Percentiles rank a stretch among this genome's conserved stretches.
phyloP scores from a whole-genome alignment of 2,113 vertebrate species.

The Dromaius novaehollandiae region DNA sequence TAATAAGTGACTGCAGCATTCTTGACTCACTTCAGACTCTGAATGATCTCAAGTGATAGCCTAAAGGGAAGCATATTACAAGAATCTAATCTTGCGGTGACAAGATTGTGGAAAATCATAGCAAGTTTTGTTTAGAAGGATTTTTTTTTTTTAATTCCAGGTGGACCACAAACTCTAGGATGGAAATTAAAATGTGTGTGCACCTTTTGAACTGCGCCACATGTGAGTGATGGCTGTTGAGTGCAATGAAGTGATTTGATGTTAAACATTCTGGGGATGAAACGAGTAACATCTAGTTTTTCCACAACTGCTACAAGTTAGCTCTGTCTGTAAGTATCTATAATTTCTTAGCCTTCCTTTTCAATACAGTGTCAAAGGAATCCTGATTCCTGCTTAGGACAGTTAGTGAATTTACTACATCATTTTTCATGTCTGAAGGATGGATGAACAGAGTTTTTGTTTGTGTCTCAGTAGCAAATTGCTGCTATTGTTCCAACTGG shows the following conservation, averaged over 20 bases:
- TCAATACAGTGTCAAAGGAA: background rate
- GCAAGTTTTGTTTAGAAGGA: background rate
- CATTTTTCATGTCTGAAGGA: background rate
- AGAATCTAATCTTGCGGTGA: background rate
- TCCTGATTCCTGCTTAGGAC: background rate
- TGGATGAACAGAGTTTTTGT: background rate
- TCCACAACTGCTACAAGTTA: background rate
- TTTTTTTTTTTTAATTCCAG: background rate
- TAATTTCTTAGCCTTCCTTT: background rate
- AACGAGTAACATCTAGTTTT: background rate
- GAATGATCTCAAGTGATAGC: background rate
- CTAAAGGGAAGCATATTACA: background rate
- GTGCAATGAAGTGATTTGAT: background rate
- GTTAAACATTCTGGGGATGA: background rate
- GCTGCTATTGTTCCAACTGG: background rate
- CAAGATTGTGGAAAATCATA: background rate
- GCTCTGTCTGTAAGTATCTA: background rate
- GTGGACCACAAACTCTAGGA: background rate
- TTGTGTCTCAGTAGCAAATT: background rate
- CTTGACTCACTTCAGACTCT: background rate
- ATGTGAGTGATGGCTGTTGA: fast-evolving
- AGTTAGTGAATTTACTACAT: background rate
- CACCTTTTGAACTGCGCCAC: background rate
- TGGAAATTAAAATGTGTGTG: background rate
- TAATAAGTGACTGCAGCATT: background rate